These are phyloP conservation scores for Lycaena phlaeas DNA, from an alignment of 2,888 invertebrate species.

Conservation along the genomic window DNA sequence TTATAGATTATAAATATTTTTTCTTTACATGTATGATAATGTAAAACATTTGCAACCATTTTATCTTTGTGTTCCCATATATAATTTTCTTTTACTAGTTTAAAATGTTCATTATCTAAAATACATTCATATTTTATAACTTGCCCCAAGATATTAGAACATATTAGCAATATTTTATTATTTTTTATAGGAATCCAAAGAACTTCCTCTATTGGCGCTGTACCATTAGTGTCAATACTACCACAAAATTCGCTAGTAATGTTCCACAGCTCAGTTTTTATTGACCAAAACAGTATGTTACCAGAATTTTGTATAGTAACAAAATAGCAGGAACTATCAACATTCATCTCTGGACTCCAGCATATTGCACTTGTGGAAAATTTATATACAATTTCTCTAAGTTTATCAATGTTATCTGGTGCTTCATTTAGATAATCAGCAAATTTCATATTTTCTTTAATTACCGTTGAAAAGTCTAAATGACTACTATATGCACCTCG, in stretches of 20 bases:
- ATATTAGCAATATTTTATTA: conserved; percentile 31
- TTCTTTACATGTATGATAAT: conserved; percentile 26
- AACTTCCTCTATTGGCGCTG: conserved; percentile 34
- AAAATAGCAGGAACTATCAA: conserved; percentile 36
- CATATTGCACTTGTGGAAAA: conserved; percentile 40
- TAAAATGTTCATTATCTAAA: conserved; percentile 25
- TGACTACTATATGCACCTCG: conserved; percentile 31
- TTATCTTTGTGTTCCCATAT: conserved; percentile 47
- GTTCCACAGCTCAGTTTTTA: conserved; percentile 21
- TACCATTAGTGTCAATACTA: conserved; percentile 19
- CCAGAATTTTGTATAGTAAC: conserved; percentile 50
- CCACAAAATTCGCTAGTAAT: conserved; percentile 25
- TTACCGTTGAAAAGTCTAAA: conserved; percentile 32
- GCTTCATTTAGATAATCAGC: conserved; percentile 14
- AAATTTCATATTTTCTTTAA: conserved; percentile 24
- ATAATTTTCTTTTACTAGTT: conserved; percentile 19
- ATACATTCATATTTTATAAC: conserved; percentile 31
- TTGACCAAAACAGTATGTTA: conserved; percentile 39
- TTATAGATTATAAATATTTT: conserved; percentile 36
- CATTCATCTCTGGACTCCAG: conserved; percentile 35
- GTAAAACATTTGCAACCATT: conserved; percentile 35
- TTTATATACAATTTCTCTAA: conserved; percentile 32
- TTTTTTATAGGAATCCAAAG: conserved; percentile 34
- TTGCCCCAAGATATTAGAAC: conserved; percentile 37
- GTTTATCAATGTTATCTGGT: conserved; percentile 26